phyloP scores from a whole-genome alignment of 1,140 invertebrate species.

The Drosophila saltans region DNA sequence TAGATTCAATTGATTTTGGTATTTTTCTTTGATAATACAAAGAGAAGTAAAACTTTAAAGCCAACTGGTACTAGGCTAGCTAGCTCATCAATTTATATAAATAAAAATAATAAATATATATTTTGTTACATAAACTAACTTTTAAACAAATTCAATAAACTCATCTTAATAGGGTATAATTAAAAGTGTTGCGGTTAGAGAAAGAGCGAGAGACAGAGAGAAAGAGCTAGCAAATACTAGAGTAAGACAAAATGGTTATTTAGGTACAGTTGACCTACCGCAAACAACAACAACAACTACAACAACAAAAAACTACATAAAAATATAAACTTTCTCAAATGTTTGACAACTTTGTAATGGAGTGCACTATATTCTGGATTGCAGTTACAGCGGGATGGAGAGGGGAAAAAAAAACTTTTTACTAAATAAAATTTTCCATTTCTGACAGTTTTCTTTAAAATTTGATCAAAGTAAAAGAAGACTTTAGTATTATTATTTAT shows the following conservation, averaged over 20 bases:
- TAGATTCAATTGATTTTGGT: no score
- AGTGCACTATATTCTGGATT: slow-evolving; percentile 8
- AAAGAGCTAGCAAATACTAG: slow-evolving; percentile 1
- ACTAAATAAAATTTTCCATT: not conserved
- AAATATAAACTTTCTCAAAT: slow-evolving; percentile 58
- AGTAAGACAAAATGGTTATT: slow-evolving; percentile 29
- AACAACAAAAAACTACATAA: slow-evolving; percentile 32
- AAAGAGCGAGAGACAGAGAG: not conserved
- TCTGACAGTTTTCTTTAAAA: no score
- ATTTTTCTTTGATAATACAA: no score
- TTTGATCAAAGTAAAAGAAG: no score
- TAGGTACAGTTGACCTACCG: slow-evolving; percentile 59
- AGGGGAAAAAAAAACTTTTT: not conserved
- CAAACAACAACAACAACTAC: slow-evolving; percentile 31
- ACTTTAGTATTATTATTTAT: no score
- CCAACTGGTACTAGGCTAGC: no score
- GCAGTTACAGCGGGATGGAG: not conserved
- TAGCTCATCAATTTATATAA: no score
- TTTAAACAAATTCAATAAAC: not conserved
- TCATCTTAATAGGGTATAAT: not conserved
- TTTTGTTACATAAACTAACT: no score
- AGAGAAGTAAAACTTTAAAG: no score
- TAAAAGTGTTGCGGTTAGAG: slow-evolving; percentile 30
- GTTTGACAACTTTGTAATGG: slow-evolving; percentile 39
- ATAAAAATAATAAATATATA: no score